Evolutionary conservation across 2,888 invertebrate species (phyloP), one percentile per base, ranked within the genome.

Genomic region (Watsonalla binaria): DNA sequence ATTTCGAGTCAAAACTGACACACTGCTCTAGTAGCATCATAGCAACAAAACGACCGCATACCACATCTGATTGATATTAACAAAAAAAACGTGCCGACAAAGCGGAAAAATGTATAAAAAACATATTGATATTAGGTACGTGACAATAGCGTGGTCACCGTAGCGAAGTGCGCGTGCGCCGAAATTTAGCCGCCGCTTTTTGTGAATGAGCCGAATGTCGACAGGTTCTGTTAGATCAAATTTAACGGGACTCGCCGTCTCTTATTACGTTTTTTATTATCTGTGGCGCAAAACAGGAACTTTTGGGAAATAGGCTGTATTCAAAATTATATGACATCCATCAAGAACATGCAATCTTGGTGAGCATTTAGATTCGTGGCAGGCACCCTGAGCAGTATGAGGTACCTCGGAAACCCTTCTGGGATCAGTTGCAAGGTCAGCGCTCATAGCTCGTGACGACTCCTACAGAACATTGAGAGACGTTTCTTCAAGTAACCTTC

Each of bases 221-320:
- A 80, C 85, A 81, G 77, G 84, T 85, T 81, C 80, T 76, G 79
- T 82, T 80, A 84, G 84, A 85, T 77, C 82, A 81, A 84, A 85
- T 84, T 84, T 86, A 88, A 88, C 88, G 88, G 88, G 78, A 83
- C 76, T 60, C 60, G 57, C 67, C 64, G 67, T 68, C 69, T 72
- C 69, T 72, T 71, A 64, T 72, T 69, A 65, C 66, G 65, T 64
- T 66, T 78, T 80, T 75, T 78, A 78, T 65, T 61, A 54, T 59
- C 62, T 62, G 54, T 68, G 62, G 60, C 65, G 65, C 74, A 77
- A 76, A 70, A 68, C 65, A 68, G 65, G 63, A 66, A 67, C 65
- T 68, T 72, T 66, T 57, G 35, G 6, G 5, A 11, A 11, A 42
- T 24, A 24, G 24, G 24, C 24, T 4, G 24, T 24, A 24, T 24